Conservation (phyloP, 1,140 invertebrate genomes). For the Argopecten irradians region DNA sequence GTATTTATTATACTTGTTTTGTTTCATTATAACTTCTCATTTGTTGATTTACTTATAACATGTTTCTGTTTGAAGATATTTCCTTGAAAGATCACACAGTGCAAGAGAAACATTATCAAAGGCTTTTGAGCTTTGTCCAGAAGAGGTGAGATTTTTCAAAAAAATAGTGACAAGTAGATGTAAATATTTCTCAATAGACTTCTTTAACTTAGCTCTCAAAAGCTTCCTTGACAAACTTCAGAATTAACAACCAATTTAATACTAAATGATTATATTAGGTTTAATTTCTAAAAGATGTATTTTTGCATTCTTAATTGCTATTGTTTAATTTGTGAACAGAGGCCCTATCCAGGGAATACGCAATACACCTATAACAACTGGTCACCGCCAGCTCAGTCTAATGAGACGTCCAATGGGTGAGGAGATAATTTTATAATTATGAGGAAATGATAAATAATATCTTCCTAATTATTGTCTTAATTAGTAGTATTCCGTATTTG, state of each 20-base stretch:
- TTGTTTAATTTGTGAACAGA: slow-evolving; percentile 70
- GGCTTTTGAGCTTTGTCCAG: slow-evolving; percentile 86
- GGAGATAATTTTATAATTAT: slow-evolving; percentile 33
- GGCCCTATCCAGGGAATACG: slow-evolving; percentile 81
- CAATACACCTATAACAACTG: slow-evolving; percentile 93
- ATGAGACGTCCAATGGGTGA: slow-evolving; percentile 93
- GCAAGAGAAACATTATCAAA: slow-evolving; percentile 92
- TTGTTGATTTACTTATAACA: neutral
- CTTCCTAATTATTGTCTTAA: neutral
- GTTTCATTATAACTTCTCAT: too few relatives aligned
- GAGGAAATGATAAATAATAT: neutral
- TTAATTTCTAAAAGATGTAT: too few relatives aligned
- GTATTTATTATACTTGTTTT: neutral
- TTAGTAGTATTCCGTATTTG: too few relatives aligned
- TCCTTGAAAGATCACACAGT: slow-evolving; percentile 94
- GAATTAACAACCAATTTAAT: too few relatives aligned
- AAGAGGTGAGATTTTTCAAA: slow-evolving; percentile 81
- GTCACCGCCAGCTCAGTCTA: slow-evolving; percentile 95
- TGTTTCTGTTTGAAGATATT: slow-evolving; percentile 81
- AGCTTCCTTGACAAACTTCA: too few relatives aligned
- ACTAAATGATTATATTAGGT: too few relatives aligned
- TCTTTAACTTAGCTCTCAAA: too few relatives aligned
- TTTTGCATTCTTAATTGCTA: neutral
- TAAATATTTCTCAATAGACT: too few relatives aligned
- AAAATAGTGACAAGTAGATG: too few relatives aligned